Conservation (phyloP, 2,113 vertebrate species). For the Pygathrix nemaeus region DNA sequence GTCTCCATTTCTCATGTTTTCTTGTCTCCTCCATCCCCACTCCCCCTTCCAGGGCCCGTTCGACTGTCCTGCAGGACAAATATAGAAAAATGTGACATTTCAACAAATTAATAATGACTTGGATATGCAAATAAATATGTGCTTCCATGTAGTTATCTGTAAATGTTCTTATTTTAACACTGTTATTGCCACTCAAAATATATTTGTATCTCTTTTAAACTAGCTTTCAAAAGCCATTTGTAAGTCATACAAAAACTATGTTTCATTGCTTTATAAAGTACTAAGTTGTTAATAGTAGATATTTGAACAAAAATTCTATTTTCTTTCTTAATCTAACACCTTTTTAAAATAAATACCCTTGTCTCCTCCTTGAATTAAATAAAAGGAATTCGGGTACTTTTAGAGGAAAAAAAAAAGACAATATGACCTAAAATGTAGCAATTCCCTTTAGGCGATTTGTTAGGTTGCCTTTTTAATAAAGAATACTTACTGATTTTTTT, state of each 20-base stretch:
- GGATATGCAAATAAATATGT: background rate
- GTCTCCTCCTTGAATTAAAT: background rate
- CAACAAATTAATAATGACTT: background rate
- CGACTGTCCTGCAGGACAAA: too few relatives aligned
- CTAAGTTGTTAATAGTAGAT: background rate
- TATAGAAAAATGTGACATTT: background rate
- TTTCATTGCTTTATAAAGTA: slow-evolving; percentile 35
- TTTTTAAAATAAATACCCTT: background rate
- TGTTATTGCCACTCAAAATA: background rate
- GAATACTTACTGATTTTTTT: background rate
- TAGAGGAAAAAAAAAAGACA: background rate
- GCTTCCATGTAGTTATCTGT: background rate
- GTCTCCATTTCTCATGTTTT: too few relatives aligned
- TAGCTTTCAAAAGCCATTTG: background rate
- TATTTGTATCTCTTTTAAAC: background rate
- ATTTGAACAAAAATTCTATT: background rate
- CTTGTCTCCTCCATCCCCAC: too few relatives aligned
- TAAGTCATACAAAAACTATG: background rate
- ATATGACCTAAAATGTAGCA: background rate
- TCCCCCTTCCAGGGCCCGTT: too few relatives aligned
- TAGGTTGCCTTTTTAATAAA: background rate
- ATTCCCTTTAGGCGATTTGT: background rate
- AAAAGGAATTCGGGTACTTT: background rate
- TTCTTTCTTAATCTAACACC: background rate
- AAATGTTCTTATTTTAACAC: background rate